Conservation (phyloP, 2,888 invertebrate species). For the Lasioglossum lativentre region DNA sequence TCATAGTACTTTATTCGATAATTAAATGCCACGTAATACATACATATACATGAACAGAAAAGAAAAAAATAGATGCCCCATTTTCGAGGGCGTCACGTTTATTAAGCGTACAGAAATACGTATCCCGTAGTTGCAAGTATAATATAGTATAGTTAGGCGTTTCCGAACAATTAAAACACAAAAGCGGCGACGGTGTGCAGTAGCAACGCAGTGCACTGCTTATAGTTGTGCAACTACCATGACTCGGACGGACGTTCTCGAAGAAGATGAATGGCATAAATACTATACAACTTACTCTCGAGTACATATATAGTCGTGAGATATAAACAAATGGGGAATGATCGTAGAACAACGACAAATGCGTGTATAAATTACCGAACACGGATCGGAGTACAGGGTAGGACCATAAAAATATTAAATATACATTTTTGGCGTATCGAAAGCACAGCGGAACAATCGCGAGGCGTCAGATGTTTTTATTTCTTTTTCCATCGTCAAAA, state of each 20-base stretch:
- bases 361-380: constrained; percentile 38
- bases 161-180: constrained; percentile 5
- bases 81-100: constrained; percentile 24
- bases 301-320: constrained; percentile 31
- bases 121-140: constrained; percentile 11
- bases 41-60: constrained; percentile 3
- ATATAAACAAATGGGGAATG: constrained; percentile 51
- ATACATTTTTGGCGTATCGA: constrained; percentile 28
- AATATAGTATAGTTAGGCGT: constrained; percentile 2
- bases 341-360: constrained; percentile 37
- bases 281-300: constrained; percentile 43
- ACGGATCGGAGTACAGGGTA: constrained; percentile 2
- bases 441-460: constrained; percentile 45
- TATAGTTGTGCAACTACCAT: neutral
- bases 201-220: constrained; percentile 22
- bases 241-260: constrained; percentile 51
- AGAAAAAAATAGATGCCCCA: neutral
- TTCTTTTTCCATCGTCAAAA: neutral
- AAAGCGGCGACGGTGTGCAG: constrained; percentile 10
- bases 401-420: constrained; percentile 28
- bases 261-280: constrained; percentile 34
- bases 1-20: constrained; percentile 17
- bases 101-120: constrained; percentile 48
- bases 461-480: neutral
- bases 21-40: constrained; percentile 15